Conservation (phyloP, 2,113 vertebrate species). For the Macrotis lagotis region DNA sequence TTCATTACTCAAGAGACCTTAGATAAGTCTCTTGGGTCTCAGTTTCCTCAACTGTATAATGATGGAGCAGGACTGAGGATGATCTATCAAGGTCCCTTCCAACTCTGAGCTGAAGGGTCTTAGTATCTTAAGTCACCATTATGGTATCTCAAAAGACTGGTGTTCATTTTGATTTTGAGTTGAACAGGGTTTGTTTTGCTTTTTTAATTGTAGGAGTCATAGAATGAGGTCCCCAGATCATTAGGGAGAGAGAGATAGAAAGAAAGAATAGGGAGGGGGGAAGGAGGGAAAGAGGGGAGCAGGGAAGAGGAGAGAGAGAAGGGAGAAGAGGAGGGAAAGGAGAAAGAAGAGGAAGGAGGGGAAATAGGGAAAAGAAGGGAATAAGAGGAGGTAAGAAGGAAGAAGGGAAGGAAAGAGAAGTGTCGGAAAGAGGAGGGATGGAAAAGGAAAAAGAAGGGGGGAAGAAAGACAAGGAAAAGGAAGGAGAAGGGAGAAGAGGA, state of each 20-base stretch:
- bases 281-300: neutral
- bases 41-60: neutral
- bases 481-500: too few species aligned
- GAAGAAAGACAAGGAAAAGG: too few species aligned
- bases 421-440: too few species aligned
- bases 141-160: neutral
- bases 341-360: neutral
- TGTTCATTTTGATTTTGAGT: neutral
- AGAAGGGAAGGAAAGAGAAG: too few species aligned
- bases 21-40: neutral
- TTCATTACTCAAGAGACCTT: neutral
- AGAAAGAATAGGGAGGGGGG: neutral
- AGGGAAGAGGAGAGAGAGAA: too few species aligned
- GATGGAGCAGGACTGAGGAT: neutral
- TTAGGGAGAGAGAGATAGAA: neutral
- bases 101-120: neutral
- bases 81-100: neutral
- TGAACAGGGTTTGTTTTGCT: neutral
- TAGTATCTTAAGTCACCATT: neutral
- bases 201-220: neutral
- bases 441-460: too few species aligned
- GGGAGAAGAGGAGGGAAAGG: too few species aligned
- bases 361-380: too few species aligned
- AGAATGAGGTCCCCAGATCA: neutral
- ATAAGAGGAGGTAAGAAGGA: too few species aligned